These are phyloP conservation scores for Adelges cooleyi DNA, from an alignment of 1,140 invertebrate genomes.

Conservation along the genomic window DNA sequence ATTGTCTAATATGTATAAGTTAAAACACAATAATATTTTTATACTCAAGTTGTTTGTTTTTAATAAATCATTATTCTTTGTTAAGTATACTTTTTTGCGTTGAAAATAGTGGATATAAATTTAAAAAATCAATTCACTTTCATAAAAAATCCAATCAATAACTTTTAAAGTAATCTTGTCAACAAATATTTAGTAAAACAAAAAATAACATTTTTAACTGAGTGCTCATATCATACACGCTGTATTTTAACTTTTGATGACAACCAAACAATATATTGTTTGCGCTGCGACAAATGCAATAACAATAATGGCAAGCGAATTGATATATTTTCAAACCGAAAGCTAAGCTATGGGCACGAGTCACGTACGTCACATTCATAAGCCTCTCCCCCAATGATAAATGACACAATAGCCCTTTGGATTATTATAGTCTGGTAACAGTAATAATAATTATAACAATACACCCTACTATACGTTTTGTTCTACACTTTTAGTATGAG, in stretches of 20 bases:
- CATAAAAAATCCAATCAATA: too few species aligned
- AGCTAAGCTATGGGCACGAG: neutral
- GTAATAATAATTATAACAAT: conserved; percentile 8
- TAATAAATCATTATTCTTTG: too few species aligned
- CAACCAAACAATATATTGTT: neutral
- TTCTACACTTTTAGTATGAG: neutral
- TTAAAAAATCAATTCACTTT: too few species aligned
- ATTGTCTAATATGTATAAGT: too few species aligned
- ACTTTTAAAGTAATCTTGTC: too few species aligned
- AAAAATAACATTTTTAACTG: too few species aligned
- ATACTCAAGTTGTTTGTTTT: too few species aligned
- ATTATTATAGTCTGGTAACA: neutral
- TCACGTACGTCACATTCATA: conserved; percentile 9
- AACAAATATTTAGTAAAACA: too few species aligned
- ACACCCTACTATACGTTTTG: neutral
- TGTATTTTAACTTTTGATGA: neutral
- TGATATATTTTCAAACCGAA: conserved; percentile 1
- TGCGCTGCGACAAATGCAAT: neutral
- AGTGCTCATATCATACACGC: too few species aligned
- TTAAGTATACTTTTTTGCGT: too few species aligned
- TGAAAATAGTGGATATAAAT: too few species aligned
- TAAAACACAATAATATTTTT: too few species aligned
- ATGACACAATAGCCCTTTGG: neutral
- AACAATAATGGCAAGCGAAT: neutral
- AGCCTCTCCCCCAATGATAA: neutral